These are phyloP conservation scores for Daktulosphaira vitifoliae DNA, from an alignment of 1,140 invertebrate species.

Conservation along the genomic window DNA sequence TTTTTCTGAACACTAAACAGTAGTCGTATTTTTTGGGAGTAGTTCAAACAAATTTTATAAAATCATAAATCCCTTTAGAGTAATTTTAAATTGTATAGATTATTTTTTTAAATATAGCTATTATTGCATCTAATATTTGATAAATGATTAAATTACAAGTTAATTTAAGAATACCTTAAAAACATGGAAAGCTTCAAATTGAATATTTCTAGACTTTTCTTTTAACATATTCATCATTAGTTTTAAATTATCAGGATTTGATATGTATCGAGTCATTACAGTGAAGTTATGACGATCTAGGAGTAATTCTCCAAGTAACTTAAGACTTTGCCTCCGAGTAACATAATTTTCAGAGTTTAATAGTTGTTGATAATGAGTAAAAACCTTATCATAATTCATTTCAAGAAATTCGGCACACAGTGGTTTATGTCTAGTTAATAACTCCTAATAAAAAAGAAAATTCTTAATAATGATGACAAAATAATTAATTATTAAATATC, in stretches of 20 bases:
- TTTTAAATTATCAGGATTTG: conserved; percentile 98
- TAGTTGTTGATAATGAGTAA: conserved; percentile 91
- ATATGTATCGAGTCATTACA: conserved; percentile 97
- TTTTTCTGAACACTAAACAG: too few relatives aligned
- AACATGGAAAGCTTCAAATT: conserved; percentile 99
- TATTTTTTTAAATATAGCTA: too few relatives aligned
- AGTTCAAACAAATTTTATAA: too few relatives aligned
- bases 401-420: conserved; percentile 97
- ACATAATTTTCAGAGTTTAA: conserved; percentile 99
- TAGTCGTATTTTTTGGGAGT: too few relatives aligned
- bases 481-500: not conserved
- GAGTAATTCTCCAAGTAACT: conserved; percentile 92
- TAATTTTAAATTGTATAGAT: too few relatives aligned
- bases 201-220: conserved; percentile 98
- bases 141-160: too few relatives aligned
- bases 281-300: conserved; percentile 99
- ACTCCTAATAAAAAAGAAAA: conserved; percentile 61
- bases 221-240: conserved; percentile 99
- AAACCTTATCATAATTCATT: conserved; percentile 97
- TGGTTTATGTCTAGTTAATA: conserved; percentile 96
- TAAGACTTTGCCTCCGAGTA: conserved; percentile 90
- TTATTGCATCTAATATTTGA: too few relatives aligned
- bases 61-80: too few relatives aligned
- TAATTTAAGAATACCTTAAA: conserved; percentile 73
- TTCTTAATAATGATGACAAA: conserved; percentile 4